A percentile compares a stretch with the other conserved stretches of the same genome.
Conservation (phyloP, 2,888 invertebrate species). For the Netelia fuscicornis region DNA sequence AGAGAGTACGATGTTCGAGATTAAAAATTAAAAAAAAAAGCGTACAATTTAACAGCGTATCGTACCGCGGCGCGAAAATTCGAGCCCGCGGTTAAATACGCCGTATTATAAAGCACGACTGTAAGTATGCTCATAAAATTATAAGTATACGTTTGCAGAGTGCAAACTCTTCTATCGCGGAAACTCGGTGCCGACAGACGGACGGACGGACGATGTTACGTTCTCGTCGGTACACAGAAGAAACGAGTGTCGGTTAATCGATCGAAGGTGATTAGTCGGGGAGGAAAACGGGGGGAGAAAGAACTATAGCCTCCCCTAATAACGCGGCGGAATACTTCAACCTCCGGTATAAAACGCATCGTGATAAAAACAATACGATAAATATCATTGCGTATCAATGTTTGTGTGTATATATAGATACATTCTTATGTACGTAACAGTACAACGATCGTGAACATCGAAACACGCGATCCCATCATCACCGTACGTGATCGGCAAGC, state of each 20-base stretch:
- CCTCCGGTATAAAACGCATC: constrained; percentile 30
- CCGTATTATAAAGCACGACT: not conserved
- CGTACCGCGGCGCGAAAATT: not conserved
- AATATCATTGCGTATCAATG: constrained; percentile 35
- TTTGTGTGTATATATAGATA: not conserved
- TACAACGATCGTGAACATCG: constrained; percentile 5
- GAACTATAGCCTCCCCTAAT: constrained; percentile 17
- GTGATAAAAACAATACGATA: constrained; percentile 53
- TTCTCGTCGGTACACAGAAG: constrained; percentile 1
- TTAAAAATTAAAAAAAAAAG: not conserved
- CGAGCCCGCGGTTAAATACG: constrained; percentile 1
- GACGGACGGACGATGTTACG: constrained; percentile 7
- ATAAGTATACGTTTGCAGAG: constrained; percentile 16
- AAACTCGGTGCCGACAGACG: constrained; percentile 31
- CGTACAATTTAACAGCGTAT: constrained; percentile 8
- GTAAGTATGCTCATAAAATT: constrained; percentile 17
- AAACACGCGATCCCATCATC: constrained; percentile 41
- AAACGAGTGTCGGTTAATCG: constrained; percentile 55
- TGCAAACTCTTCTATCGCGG: not conserved
- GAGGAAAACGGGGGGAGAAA: not conserved
- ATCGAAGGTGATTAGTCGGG: constrained; percentile 43
- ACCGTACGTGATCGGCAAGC: constrained; percentile 55
- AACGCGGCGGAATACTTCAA: constrained; percentile 27
- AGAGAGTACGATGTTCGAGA: not conserved
- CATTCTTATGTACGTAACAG: not conserved